Evolutionary conservation across 2,113 vertebrate genomes (phyloP).

Genomic region (Daboia siamensis): DNA sequence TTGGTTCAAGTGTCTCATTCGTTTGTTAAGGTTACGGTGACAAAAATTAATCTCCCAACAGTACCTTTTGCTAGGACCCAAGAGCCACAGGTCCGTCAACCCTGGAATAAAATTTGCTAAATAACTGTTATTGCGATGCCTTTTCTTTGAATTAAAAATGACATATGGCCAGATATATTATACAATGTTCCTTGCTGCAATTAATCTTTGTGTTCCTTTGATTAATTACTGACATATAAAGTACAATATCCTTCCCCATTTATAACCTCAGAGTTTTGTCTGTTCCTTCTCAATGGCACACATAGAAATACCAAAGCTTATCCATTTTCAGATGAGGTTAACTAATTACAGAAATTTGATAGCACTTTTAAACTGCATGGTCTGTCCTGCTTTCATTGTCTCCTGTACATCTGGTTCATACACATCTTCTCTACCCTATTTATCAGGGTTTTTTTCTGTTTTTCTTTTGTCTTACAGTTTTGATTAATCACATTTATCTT

Average conservation of each 20-base stretch:
- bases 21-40: neutral
- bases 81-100: neutral
- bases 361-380: neutral
- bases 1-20: neutral
- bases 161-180: slow-evolving; percentile 28
- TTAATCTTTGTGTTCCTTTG: slow-evolving; percentile 48
- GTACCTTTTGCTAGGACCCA: neutral
- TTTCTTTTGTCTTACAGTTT: neutral
- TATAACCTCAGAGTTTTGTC: slow-evolving; percentile 9
- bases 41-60: neutral
- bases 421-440: neutral
- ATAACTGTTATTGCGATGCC: slow-evolving; percentile 8
- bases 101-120: slow-evolving; percentile 24
- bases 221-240: slow-evolving; percentile 46
- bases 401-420: neutral
- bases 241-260: slow-evolving; percentile 21
- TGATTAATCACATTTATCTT: neutral
- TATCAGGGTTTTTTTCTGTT: neutral
- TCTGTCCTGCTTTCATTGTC: neutral
- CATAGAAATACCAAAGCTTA: slow-evolving; percentile 16
- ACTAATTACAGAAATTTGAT: slow-evolving; percentile 14
- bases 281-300: slow-evolving; percentile 7
- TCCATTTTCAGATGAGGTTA: slow-evolving; percentile 5
- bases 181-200: neutral
- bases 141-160: slow-evolving; percentile 24